Percentiles rank a stretch among this genome's conserved stretches.
Conservation (phyloP, 2,888 invertebrate genomes). For the Cheilosia vernalis region DNA sequence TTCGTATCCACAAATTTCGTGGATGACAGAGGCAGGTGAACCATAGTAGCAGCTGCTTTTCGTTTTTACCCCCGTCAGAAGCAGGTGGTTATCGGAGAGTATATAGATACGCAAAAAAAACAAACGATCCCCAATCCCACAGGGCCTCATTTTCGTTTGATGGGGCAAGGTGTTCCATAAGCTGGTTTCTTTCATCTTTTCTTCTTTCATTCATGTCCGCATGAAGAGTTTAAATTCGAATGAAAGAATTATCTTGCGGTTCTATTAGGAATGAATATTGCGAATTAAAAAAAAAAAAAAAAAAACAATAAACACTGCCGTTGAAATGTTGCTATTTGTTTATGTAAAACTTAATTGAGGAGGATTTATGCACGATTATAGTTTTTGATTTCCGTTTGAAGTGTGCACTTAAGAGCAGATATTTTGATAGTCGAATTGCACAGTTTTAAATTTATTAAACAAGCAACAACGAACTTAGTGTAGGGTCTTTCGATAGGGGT, state of each 20-base stretch:
- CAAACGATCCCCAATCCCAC: constrained; percentile 29
- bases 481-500: too few relatives aligned
- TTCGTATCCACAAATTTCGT: constrained; percentile 32
- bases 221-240: constrained; percentile 11
- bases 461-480: too few relatives aligned
- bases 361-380: neutral
- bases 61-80: constrained; percentile 1
- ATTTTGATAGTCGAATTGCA: too few relatives aligned
- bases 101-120: neutral
- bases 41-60: constrained; percentile 48
- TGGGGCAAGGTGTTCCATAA: constrained; percentile 40
- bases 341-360: constrained; percentile 1
- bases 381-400: neutral
- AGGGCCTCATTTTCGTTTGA: constrained; percentile 5
- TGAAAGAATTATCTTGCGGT: constrained; percentile 5
- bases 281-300: constrained; percentile 7
- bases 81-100: constrained; percentile 45
- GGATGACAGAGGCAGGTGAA: constrained; percentile 50
- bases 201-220: neutral
- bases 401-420: neutral
- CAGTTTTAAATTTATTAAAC: neutral
- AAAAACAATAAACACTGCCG: neutral
- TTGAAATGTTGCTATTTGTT: neutral
- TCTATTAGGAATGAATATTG: neutral
- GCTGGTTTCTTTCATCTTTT: constrained; percentile 25